Evolutionary conservation across 2,888 invertebrate genomes (phyloP), one percentile per base, ranked within the genome.

Genomic region (Leucania comma): DNA sequence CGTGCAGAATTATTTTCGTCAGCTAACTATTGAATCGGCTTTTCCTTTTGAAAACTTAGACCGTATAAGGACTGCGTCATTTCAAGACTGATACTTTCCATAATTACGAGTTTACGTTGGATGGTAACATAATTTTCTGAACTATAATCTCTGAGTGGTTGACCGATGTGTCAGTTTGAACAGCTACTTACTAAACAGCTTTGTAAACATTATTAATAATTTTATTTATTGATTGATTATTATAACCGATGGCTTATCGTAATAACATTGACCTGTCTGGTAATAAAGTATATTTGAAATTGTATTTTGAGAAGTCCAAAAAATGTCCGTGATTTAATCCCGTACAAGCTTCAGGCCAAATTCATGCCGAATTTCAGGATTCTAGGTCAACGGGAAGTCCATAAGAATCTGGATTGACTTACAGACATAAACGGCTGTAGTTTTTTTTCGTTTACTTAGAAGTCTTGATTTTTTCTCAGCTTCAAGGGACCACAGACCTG

Each of bases 141-240:
- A 24, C 8, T 46, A 17, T 78, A 53, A 72, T 73, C n/a, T 73
- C 51, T 58, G 61, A 73, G 79, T 73, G 74, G 22, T 66, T 22
- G 32, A 57, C 5, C 42, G 42, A 17, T 17, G 29, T 51, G 60
- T 56, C 38, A 32, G 22, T 62, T 66, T 66, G 20, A 32, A 74
- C 46, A 61, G 56, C 46, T 72, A 42, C 5, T 17, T 72, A 42
- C 5, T 17, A 1, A 38, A 57, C 72, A 26, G n/a, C n/a, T 79
- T 20, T 58, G 73, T 73, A 57, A 79, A 79, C 57, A 24, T 61
- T n/a, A 66, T 75, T 61, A 66, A 73, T 73, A 42, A 42, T 42
- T 17, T 42, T 42, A 17, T 42, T 42, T 42, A 42, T 17, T 42
- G 42, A 20, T 42, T 42, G 42, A 17, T n/a, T n/a, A n/a, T n/a